Conservation (phyloP, 2,113 vertebrate species). For the Ceyx margarethae region DNA sequence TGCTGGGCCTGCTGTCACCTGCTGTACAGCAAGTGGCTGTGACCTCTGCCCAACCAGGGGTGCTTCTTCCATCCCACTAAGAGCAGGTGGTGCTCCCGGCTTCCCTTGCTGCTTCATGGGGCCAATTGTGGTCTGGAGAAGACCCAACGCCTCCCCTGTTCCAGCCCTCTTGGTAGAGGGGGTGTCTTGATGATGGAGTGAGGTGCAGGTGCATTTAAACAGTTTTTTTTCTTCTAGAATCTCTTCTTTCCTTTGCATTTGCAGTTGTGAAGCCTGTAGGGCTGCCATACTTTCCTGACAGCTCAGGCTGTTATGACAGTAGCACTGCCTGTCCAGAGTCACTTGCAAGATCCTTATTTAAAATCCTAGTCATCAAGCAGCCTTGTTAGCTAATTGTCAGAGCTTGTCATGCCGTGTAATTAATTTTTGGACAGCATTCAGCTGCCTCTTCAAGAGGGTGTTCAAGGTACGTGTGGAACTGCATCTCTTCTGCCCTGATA, state of each 20-base stretch:
- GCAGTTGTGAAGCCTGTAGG: background rate
- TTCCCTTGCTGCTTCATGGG: background rate
- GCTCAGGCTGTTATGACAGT: conserved; percentile 1
- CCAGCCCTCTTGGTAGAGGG: background rate
- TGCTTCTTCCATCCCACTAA: background rate
- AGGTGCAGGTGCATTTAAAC: background rate
- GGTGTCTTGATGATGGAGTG: background rate
- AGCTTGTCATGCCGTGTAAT: conserved; percentile 1
- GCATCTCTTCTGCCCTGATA: background rate
- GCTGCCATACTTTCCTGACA: background rate
- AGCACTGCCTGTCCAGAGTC: background rate
- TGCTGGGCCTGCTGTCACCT: background rate
- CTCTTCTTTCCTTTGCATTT: background rate
- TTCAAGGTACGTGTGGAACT: background rate
- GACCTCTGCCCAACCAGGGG: background rate
- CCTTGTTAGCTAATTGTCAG: conserved; percentile 38
- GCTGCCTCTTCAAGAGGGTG: background rate
- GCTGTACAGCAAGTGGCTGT: background rate
- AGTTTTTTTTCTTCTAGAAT: background rate
- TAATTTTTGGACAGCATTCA: conserved; percentile 40
- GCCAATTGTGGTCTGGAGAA: background rate
- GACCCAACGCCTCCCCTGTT: background rate
- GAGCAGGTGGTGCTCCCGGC: background rate
- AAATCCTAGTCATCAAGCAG: background rate
- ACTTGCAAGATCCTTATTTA: conserved; percentile 4